Percentiles rank a stretch among this genome's conserved stretches.
Conservation (phyloP, 2,113 vertebrate species). For the Clarias magur region DNA sequence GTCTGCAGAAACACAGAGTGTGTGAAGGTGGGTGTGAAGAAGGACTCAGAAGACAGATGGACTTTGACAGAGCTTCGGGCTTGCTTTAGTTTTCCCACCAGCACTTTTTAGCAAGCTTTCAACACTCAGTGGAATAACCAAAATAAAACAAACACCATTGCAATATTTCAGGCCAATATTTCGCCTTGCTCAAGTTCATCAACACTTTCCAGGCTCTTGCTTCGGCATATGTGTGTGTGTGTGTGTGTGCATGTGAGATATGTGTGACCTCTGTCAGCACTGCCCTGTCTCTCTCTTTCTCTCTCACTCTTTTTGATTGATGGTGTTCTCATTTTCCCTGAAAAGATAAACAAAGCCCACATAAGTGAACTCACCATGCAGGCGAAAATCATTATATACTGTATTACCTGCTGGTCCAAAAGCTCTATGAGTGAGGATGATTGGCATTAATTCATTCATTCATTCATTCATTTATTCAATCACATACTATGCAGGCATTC, state of each 20-base stretch:
- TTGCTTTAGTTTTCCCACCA: not conserved
- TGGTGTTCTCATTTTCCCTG: not conserved
- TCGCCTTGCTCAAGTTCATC: not conserved
- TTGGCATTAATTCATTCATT: not conserved
- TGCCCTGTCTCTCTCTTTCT: not conserved
- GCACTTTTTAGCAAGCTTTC: not conserved
- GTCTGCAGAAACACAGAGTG: not conserved
- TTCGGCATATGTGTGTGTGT: not conserved
- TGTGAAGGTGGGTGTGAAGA: not conserved
- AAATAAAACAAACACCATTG: not conserved
- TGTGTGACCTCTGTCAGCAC: not conserved
- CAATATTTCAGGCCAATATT: not conserved
- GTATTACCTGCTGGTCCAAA: not conserved
- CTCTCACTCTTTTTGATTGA: not conserved
- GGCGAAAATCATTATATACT: not conserved
- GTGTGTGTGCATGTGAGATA: not conserved
- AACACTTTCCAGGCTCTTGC: not conserved
- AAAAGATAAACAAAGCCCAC: not conserved
- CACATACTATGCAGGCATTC: not conserved
- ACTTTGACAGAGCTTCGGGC: not conserved
- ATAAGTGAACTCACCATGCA: not conserved
- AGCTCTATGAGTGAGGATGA: not conserved
- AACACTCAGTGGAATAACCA: not conserved
- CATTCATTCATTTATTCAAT: not conserved
- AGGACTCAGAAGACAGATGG: not conserved